These are phyloP conservation scores for Graphium colonna DNA, from an alignment of 2,888 invertebrate species.

Conservation along the genomic window DNA sequence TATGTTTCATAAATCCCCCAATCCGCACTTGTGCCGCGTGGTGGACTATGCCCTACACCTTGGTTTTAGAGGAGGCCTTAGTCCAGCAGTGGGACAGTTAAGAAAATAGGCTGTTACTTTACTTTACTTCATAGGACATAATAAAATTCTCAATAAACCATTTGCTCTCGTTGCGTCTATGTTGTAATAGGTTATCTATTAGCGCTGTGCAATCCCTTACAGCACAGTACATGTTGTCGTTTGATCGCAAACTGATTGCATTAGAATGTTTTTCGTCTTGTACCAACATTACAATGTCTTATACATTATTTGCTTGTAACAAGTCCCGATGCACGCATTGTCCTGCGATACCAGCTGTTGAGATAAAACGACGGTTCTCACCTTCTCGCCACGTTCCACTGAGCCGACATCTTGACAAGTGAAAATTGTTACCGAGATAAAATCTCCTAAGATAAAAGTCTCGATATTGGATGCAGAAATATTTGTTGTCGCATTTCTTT, in stretches of 20 bases:
- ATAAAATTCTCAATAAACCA: too few species aligned
- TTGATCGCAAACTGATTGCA: neutral
- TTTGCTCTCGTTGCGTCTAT: neutral
- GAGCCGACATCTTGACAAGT: constrained; percentile 1
- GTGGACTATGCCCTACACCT: too few species aligned
- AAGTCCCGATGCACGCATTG: neutral
- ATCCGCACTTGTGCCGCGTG: too few species aligned
- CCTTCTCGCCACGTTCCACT: neutral
- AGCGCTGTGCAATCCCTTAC: neutral
- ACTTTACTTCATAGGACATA: too few species aligned
- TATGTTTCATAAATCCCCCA: too few species aligned
- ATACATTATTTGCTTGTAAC: neutral
- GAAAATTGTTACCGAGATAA: neutral
- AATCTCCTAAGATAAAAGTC: neutral
- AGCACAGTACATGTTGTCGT: neutral
- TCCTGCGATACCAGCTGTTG: neutral
- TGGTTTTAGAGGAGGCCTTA: too few species aligned
- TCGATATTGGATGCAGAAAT: neutral
- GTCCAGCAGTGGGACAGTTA: too few species aligned
- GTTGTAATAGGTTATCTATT: neutral
- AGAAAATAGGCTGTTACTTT: too few species aligned
- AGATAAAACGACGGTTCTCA: constrained; percentile 11
- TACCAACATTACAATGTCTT: neutral
- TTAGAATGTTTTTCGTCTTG: neutral
- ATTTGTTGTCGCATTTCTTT: too few species aligned